Conservation (phyloP, 2,113 vertebrate species). For the Corythornis cristatus region DNA sequence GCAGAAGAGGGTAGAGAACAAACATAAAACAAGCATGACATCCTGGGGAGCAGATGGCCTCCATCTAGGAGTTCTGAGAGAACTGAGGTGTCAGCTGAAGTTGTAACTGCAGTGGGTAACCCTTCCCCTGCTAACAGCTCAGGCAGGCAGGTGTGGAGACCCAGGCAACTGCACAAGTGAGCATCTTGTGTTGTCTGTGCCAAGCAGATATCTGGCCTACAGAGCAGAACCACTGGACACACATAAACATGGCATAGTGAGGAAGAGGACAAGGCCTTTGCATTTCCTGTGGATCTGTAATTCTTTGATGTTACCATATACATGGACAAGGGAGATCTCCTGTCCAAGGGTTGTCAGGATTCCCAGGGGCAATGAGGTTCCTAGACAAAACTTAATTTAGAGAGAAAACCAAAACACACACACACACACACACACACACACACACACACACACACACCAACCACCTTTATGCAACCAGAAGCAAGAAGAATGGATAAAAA, state of each 20-base stretch:
- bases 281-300: neutral
- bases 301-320: neutral
- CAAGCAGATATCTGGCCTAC: neutral
- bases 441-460: rapidly evolving
- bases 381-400: neutral
- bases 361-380: neutral
- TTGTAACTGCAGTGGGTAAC: neutral
- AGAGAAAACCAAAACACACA: neutral
- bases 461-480: neutral
- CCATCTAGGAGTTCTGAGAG: neutral
- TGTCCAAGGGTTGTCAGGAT: neutral
- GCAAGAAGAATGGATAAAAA: neutral
- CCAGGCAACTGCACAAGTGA: neutral
- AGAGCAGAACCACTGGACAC: neutral
- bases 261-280: neutral
- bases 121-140: neutral
- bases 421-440: too few species aligned
- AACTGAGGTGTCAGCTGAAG: neutral
- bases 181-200: neutral
- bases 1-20: neutral
- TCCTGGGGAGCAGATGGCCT: neutral
- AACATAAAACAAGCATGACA: neutral
- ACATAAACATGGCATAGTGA: neutral
- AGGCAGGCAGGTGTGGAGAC: neutral
- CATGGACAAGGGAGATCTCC: neutral